Conservation (phyloP, 2,113 vertebrate genomes). For the Propithecus coquereli region DNA sequence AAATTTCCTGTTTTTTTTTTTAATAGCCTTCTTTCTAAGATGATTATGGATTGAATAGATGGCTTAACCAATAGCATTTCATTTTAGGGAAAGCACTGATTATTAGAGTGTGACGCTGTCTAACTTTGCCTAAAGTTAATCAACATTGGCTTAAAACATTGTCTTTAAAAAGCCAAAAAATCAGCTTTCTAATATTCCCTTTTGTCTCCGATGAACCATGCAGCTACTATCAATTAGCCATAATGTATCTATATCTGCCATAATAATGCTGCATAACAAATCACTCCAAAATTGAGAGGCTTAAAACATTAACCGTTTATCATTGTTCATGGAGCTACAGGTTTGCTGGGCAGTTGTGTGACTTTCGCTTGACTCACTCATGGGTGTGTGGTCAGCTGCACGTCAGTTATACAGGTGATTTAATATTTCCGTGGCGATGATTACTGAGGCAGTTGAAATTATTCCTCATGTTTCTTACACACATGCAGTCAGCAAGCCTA, state of each 20-base stretch:
- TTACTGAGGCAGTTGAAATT: too few relatives aligned
- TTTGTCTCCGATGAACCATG: neutral
- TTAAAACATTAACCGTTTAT: neutral
- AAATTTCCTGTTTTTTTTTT: neutral
- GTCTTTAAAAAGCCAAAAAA: neutral
- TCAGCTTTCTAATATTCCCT: neutral
- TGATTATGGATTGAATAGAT: neutral
- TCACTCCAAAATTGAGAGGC: neutral
- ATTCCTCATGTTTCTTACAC: neutral
- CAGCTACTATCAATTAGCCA: neutral
- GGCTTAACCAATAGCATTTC: neutral
- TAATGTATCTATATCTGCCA: neutral
- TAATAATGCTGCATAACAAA: neutral
- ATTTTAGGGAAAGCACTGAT: neutral
- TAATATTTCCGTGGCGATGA: neutral
- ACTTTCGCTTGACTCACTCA: neutral
- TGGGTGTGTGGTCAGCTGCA: neutral
- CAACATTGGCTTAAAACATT: neutral
- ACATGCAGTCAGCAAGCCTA: neutral
- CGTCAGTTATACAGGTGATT: neutral
- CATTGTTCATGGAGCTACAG: neutral
- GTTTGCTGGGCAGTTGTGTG: neutral
- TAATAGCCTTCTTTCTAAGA: neutral
- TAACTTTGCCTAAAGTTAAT: neutral
- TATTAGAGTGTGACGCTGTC: neutral